These are phyloP conservation scores for Heterocephalus glaber DNA, from an alignment of 2,113 vertebrate genomes.

Conservation along the genomic window DNA sequence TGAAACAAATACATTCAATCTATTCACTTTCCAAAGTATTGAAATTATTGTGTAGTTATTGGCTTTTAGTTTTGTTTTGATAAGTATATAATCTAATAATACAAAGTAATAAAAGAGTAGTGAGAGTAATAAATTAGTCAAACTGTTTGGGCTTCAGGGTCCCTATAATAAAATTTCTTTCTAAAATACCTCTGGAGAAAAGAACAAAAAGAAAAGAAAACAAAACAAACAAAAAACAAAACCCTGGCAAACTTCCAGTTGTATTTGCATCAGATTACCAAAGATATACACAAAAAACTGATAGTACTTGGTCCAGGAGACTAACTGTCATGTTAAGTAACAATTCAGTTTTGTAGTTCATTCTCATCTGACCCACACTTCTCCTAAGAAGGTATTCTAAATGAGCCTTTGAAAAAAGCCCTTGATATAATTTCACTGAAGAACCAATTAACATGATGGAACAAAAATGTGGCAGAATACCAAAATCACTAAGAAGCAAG, in stretches of 20 bases:
- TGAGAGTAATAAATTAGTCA: background rate
- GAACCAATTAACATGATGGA: background rate
- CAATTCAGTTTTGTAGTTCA: background rate
- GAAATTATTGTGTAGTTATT: background rate
- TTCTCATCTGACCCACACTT: background rate
- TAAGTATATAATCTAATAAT: background rate
- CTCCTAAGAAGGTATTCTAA: background rate
- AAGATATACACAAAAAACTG: background rate
- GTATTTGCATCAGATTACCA: background rate
- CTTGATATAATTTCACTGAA: background rate
- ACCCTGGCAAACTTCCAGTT: background rate
- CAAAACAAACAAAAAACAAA: background rate
- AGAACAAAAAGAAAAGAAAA: background rate
- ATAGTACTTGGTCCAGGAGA: background rate
- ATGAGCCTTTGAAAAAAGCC: background rate
- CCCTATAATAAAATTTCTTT: background rate
- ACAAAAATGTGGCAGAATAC: background rate
- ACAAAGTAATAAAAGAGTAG: background rate
- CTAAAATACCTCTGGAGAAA: background rate
- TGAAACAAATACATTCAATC: background rate
- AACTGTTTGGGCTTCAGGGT: background rate
- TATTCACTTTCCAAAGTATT: background rate
- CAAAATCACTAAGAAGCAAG: background rate
- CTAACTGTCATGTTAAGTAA: background rate
- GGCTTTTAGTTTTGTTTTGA: background rate